phyloP scores from a whole-genome alignment of 2,797 vertebrate species.

The Fundulus diaphanus region DNA sequence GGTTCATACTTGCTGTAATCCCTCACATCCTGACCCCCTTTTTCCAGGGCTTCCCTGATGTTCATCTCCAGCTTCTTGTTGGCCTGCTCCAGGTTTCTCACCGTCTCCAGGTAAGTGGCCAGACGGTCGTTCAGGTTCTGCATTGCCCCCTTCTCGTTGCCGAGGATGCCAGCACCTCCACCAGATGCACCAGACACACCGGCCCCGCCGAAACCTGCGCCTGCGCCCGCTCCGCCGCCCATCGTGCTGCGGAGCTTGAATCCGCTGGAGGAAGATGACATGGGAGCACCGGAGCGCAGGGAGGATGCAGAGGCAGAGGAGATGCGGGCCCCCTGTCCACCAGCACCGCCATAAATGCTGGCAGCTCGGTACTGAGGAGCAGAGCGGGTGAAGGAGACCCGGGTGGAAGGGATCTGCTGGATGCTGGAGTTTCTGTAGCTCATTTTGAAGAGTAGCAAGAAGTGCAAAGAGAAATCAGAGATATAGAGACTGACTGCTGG shows the following conservation, averaged over 20 bases:
- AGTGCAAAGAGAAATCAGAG: slow-evolving; percentile 29
- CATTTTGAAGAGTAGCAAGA: slow-evolving; percentile 64
- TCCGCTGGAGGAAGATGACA: slow-evolving; percentile 66
- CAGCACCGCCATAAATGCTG: slow-evolving; percentile 73
- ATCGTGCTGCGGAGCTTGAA: slow-evolving; percentile 84
- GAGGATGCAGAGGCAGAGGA: slow-evolving; percentile 62
- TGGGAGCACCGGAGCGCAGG: slow-evolving; percentile 64
- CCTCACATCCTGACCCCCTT: slow-evolving; percentile 81
- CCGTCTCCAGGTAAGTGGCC: slow-evolving; percentile 89
- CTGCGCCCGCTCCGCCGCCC: slow-evolving; percentile 49
- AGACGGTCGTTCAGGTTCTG: slow-evolving; percentile 91
- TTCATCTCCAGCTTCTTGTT: slow-evolving; percentile 87
- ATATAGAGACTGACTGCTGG: slow-evolving; percentile 51
- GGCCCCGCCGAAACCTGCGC: slow-evolving; percentile 37
- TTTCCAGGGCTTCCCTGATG: slow-evolving; percentile 88
- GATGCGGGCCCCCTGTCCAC: slow-evolving; percentile 67
- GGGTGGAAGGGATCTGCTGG: slow-evolving; percentile 40
- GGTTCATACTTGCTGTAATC: slow-evolving; percentile 87
- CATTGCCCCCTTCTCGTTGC: slow-evolving; percentile 91
- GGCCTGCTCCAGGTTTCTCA: slow-evolving; percentile 86
- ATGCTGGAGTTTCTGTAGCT: slow-evolving; percentile 33
- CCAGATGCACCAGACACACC: slow-evolving; percentile 26
- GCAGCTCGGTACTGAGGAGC: slow-evolving; percentile 54
- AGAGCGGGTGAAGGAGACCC: slow-evolving; percentile 62
- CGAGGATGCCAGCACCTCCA: slow-evolving; percentile 52